phyloP scores from a whole-genome alignment of 37 sponge, comb jelly and placozoan genomes.

The Corticium candelabrum region DNA sequence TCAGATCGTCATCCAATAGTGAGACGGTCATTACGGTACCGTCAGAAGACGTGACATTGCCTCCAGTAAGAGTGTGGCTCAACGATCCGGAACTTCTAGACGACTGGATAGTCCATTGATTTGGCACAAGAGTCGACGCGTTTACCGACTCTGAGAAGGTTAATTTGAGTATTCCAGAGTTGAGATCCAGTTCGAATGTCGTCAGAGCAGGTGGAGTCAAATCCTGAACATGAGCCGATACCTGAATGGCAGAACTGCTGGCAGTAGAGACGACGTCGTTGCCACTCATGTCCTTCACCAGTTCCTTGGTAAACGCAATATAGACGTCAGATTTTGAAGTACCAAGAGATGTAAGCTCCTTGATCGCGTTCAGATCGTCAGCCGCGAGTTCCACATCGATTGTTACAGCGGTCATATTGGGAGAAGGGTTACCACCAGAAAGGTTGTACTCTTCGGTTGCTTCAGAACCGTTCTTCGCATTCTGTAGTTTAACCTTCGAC shows the following conservation, averaged over 20 bases:
- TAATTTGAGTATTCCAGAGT: slow-evolving; percentile 40
- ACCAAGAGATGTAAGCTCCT: slow-evolving; percentile 35
- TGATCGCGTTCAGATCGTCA: slow-evolving; percentile 55
- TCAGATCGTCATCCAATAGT: slow-evolving; percentile 40
- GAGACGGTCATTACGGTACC: slow-evolving; percentile 23
- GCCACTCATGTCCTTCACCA: slow-evolving; percentile 52
- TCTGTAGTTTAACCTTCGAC: slow-evolving; percentile 33
- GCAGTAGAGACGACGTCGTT: slow-evolving; percentile 36
- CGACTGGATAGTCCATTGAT: slow-evolving; percentile 40
- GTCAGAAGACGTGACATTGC: slow-evolving; percentile 14
- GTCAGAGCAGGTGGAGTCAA: slow-evolving; percentile 28
- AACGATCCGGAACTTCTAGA: neutral
- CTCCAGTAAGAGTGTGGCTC: neutral
- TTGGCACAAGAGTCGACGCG: slow-evolving; percentile 32
- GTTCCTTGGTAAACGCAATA: slow-evolving; percentile 30
- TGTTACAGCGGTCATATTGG: slow-evolving; percentile 7
- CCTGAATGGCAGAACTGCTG: slow-evolving; percentile 12
- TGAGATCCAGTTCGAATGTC: slow-evolving; percentile 44
- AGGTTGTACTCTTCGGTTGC: slow-evolving; percentile 20
- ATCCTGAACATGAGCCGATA: slow-evolving; percentile 22
- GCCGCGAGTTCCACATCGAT: neutral
- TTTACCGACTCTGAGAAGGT: slow-evolving; percentile 67
- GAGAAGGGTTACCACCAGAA: slow-evolving; percentile 35
- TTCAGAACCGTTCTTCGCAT: neutral
- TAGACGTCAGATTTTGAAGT: slow-evolving; percentile 33